Percentiles rank a stretch among this genome's conserved stretches.
These are phyloP conservation scores for Mamestra configurata DNA, from an alignment of 1,140 invertebrate species.

Conservation along the genomic window DNA sequence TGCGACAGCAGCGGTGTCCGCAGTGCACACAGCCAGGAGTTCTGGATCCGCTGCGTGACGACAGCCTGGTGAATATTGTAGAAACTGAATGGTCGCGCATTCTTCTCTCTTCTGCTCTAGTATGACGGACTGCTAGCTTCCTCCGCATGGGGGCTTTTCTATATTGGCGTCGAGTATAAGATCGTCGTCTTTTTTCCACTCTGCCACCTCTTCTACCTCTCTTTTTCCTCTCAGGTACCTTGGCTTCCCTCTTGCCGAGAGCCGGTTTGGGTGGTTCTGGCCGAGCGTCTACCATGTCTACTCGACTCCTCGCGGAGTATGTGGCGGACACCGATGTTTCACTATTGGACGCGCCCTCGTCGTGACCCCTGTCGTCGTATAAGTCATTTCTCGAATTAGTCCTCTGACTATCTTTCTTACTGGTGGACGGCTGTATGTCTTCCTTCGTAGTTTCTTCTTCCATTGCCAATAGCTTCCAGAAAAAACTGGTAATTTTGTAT, in stretches of 20 bases:
- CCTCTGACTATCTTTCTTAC: slow-evolving; percentile 66
- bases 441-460: slow-evolving; percentile 64
- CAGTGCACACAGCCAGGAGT: slow-evolving; percentile 64
- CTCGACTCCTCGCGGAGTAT: slow-evolving; percentile 58
- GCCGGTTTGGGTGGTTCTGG: slow-evolving; percentile 44
- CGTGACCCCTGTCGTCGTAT: slow-evolving; percentile 53
- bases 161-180: slow-evolving; percentile 50
- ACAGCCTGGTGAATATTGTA: slow-evolving; percentile 64
- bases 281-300: slow-evolving; percentile 52
- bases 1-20: slow-evolving; percentile 72
- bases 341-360: slow-evolving; percentile 57
- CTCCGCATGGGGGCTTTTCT: slow-evolving; percentile 52
- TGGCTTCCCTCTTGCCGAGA: slow-evolving; percentile 38
- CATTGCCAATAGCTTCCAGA: slow-evolving; percentile 68
- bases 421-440: slow-evolving; percentile 63
- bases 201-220: slow-evolving; percentile 45
- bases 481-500: slow-evolving; percentile 73
- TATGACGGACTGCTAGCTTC: slow-evolving; percentile 25
- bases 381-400: slow-evolving; percentile 54
- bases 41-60: slow-evolving; percentile 54
- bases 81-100: slow-evolving; percentile 63
- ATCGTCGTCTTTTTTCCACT: slow-evolving; percentile 62
- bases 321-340: slow-evolving; percentile 59
- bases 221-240: slow-evolving; percentile 50
- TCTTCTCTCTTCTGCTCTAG: slow-evolving; percentile 50